phyloP scores from a whole-genome alignment of 2,113 vertebrate genomes.

The Festucalex cinctus region DNA sequence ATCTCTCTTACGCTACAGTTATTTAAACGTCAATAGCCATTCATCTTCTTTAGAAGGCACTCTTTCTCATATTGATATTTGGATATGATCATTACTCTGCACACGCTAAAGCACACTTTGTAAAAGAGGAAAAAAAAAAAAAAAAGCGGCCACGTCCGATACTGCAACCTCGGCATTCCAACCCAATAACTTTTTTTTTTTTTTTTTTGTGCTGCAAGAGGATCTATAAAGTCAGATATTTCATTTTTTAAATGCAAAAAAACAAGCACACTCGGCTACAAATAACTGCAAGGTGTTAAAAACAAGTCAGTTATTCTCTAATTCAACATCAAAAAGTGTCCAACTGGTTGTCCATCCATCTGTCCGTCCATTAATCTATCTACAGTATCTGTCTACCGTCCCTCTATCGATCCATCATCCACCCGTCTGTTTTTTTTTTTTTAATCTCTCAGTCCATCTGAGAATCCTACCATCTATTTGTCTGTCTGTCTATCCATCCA shows the following conservation, averaged over 20 bases:
- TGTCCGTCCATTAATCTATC: too few species aligned
- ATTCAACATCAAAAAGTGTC: too few species aligned
- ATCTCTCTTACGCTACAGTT: slow-evolving; percentile 70
- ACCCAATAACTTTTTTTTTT: slow-evolving; percentile 26
- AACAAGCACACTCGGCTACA: background rate
- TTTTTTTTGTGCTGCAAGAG: slow-evolving; percentile 27
- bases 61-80: slow-evolving; percentile 78
- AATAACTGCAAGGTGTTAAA: background rate
- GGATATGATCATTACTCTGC: slow-evolving; percentile 78
- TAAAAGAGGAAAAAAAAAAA: slow-evolving; percentile 40
- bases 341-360: too few species aligned
- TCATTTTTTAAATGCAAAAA: background rate
- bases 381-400: too few species aligned
- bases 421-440: too few species aligned
- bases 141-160: slow-evolving; percentile 61
- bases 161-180: slow-evolving; percentile 70
- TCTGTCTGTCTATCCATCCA: too few species aligned
- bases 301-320: too few species aligned
- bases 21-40: slow-evolving; percentile 81
- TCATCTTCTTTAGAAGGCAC: slow-evolving; percentile 76
- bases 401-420: too few species aligned
- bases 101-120: slow-evolving; percentile 60
- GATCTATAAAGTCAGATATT: background rate
- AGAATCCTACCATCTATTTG: too few species aligned
- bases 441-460: too few species aligned